These are phyloP conservation scores for Nebria salina DNA, from an alignment of 2,888 invertebrate genomes.

Conservation along the genomic window DNA sequence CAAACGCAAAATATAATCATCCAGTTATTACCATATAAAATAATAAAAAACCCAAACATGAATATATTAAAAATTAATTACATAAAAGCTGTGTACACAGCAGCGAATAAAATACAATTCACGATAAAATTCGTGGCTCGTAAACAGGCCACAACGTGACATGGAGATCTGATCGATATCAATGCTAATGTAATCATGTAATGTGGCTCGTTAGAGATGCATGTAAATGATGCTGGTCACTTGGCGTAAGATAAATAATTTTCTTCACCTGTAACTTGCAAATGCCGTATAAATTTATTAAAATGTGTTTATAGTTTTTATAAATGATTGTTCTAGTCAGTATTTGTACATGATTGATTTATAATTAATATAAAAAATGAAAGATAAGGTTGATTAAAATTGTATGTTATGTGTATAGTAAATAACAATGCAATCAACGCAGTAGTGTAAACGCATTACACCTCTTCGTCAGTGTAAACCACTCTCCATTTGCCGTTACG, in stretches of 20 bases:
- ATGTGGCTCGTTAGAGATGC: slow-evolving; percentile 56
- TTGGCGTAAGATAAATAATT: not conserved
- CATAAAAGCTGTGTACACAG: not conserved
- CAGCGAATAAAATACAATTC: not conserved
- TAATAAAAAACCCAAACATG: not conserved
- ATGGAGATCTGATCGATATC: slow-evolving; percentile 53
- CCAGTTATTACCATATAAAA: too few species aligned
- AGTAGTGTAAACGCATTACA: slow-evolving; percentile 16
- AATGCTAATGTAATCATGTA: slow-evolving; percentile 55
- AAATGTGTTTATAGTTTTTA: too few species aligned
- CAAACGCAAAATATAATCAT: too few species aligned
- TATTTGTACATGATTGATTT: too few species aligned
- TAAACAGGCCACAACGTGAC: slow-evolving; percentile 25
- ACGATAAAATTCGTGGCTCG: not conserved
- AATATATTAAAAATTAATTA: slow-evolving; percentile 1
- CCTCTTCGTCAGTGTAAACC: slow-evolving; percentile 21
- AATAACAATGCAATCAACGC: slow-evolving; percentile 40
- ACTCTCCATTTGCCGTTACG: slow-evolving; percentile 21
- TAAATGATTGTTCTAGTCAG: too few species aligned
- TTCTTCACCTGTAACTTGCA: not conserved
- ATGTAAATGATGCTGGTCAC: slow-evolving; percentile 53
- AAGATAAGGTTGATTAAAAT: not conserved
- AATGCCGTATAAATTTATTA: too few species aligned
- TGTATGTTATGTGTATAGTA: not conserved
- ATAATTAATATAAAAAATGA: not conserved